Base-by-base conservation (phyloP, 2,888 invertebrate genomes). In the Andrena flavipes region DNA sequence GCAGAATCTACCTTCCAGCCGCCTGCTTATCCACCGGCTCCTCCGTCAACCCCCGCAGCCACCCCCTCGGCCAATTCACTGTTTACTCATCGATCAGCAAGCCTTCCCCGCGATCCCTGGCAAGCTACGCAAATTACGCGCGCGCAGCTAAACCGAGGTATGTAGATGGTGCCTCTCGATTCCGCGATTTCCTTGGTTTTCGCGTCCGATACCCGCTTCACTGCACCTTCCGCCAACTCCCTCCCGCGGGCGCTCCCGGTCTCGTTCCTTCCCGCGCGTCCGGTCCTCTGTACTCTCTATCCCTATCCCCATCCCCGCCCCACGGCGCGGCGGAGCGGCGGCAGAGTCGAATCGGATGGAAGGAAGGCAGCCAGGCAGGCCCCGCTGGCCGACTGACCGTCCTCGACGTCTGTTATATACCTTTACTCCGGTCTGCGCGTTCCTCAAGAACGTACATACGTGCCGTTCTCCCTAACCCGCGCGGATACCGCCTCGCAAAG, bases 381-480 rank as follows among this genome's bases (percentile, higher is more conserved):
- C 87, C 91, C 90, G 90, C 91, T 92, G 92, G 85, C 92, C 92
- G 91, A 92, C 89, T 92, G 91, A 91, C 91, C 92, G 89, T 91
- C 88, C 91, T 87, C 87, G 87, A 65, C 74, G 80, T 82, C 82
- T 79, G 84, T 77, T 90, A 87, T 42, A 42, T 87, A 91, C 90
- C 91, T 92, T 91, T 92, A 93, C 92, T 93, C 91, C 91, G 92
- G 90, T 91, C 91, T 91, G 91, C 91, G 92, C 92, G 91, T 93
- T 93, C 92, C 90, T 88, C 90, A 88, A 88, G 91, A 91, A 91
- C 92, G 90, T 90, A 91, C 92, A 89, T 90, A 90, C 88, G 88
- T 89, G 87, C 81, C 84, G 85, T 84, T 84, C 86, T 83, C 48
- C 82, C 82, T 62, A 76, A 80, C 73, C 73, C 69, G 74, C 84